Conservation (phyloP, 92 coral and sea anemone genomes). For the Muricea muricata region DNA sequence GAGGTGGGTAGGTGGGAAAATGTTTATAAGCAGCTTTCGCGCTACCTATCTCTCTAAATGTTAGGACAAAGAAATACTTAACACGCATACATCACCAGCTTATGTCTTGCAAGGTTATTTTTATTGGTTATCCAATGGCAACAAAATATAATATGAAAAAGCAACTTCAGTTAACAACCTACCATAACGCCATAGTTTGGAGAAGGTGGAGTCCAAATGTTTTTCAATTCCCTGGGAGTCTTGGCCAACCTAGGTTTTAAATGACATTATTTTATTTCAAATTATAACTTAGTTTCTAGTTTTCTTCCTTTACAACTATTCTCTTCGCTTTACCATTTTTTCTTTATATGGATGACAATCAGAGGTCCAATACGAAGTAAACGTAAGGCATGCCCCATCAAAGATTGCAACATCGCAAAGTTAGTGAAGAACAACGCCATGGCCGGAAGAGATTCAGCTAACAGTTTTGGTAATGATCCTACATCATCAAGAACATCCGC, state of each 20-base stretch:
- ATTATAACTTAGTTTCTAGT: too few species aligned
- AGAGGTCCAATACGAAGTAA: slow-evolving; percentile 81
- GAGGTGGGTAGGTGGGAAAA: too few species aligned
- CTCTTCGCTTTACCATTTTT: slow-evolving; percentile 80
- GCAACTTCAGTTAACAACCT: too few species aligned
- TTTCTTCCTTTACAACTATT: too few species aligned
- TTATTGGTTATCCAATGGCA: too few species aligned
- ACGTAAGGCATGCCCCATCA: slow-evolving; percentile 76
- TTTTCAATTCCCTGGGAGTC: slow-evolving; percentile 84
- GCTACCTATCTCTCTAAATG: too few species aligned
- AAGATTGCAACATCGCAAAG: slow-evolving; percentile 73
- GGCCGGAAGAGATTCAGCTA: slow-evolving; percentile 87
- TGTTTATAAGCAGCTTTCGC: too few species aligned
- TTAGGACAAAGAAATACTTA: too few species aligned
- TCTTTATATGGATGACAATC: slow-evolving; percentile 75
- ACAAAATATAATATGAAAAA: too few species aligned
- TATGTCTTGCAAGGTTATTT: too few species aligned
- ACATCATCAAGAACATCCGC: slow-evolving; percentile 57
- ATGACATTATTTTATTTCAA: too few species aligned
- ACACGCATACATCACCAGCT: too few species aligned
- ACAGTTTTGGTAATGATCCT: slow-evolving; percentile 59
- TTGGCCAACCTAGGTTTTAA: slow-evolving; percentile 24
- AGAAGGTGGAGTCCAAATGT: slow-evolving; percentile 90
- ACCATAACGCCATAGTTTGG: slow-evolving; percentile 81
- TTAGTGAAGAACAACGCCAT: slow-evolving; percentile 86